Percentiles rank a stretch among this genome's conserved stretches.
Conservation (phyloP, 2,797 vertebrate species). For the Chlorospingus flavigularis region DNA sequence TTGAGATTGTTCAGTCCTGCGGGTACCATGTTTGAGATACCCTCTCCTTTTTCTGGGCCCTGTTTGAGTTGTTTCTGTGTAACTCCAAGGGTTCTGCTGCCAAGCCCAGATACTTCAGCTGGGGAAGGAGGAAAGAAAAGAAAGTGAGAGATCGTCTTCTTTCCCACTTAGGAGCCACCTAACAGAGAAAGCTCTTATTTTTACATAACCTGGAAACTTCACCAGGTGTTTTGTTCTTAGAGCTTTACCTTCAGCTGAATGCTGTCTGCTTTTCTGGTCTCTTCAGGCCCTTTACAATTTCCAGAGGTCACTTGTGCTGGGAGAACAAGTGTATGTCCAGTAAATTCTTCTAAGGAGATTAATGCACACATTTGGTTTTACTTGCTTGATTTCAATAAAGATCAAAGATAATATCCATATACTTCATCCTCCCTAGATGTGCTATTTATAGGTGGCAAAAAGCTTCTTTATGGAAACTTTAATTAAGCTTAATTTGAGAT, state of each 20-base stretch:
- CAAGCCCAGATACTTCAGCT: background rate
- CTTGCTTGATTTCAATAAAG: constrained; percentile 8
- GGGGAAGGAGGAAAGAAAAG: background rate
- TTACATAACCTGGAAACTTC: background rate
- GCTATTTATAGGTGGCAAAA: constrained; percentile 7
- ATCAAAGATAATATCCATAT: background rate
- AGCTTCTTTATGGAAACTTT: background rate
- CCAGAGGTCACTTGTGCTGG: background rate
- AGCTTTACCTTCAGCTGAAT: background rate
- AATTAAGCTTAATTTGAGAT: constrained; percentile 18
- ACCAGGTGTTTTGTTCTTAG: background rate
- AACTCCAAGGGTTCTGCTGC: background rate
- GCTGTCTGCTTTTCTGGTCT: background rate
- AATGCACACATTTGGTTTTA: background rate
- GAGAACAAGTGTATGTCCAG: background rate
- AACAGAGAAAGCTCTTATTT: background rate
- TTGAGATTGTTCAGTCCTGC: background rate
- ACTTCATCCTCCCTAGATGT: background rate
- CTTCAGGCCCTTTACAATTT: background rate
- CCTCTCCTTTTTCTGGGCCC: background rate
- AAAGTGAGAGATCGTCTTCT: background rate
- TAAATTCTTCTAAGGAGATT: background rate
- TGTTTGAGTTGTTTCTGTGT: background rate
- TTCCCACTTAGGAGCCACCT: background rate
- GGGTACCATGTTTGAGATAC: background rate